Evolutionary conservation across 1,140 invertebrate genomes (phyloP), one percentile per base, ranked within the genome.

Genomic region (Acromyrmex echinatior): DNA sequence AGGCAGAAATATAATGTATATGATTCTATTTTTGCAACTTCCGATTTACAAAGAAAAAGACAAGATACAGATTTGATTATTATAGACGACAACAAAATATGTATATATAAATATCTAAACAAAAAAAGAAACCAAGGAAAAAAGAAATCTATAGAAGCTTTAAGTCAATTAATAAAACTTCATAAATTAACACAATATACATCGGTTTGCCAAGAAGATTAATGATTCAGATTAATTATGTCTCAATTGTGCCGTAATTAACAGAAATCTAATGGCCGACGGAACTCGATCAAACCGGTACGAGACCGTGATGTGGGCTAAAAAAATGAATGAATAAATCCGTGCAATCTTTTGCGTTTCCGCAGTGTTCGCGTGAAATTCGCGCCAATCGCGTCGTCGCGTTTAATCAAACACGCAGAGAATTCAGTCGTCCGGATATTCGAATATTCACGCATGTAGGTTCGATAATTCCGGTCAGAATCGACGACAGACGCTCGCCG

Each of bases 401-500:
- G 53, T 84, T 84, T 84, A 84, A 84, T 84, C 70, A 70, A 84
- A 84, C 56, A 45, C 80, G 56, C 56, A 39, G 70, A 62, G 39
- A 74, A 74, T 51, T 56, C 80, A 60, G 80, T 74, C 56, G 53
- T 10, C 63, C 78, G 63, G n/a, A 80, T 80, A 80, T 80, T 73
- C 66, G 79, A 82, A 82, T 82, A 74, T 82, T 82, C 80, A 56
- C 79, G 53, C 66, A 82, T 68, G 49, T 49, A 74, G 63, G 21
- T 74, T 45, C 39, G 68, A 84, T 84, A 62, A 84, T 84, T 45
- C 80, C 39, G 25, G 5, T 14, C 39, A n/a, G 45, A 12, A 35
- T 58, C 63, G 63, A 45, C 45, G 18, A 31, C 28, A 73, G 21
- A n/a, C 21, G 18, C 7, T 14, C 45, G 49, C 65, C 56, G 56